Evolutionary conservation across 2,113 vertebrate genomes (phyloP).

Genomic region (Toxostoma redivivum): DNA sequence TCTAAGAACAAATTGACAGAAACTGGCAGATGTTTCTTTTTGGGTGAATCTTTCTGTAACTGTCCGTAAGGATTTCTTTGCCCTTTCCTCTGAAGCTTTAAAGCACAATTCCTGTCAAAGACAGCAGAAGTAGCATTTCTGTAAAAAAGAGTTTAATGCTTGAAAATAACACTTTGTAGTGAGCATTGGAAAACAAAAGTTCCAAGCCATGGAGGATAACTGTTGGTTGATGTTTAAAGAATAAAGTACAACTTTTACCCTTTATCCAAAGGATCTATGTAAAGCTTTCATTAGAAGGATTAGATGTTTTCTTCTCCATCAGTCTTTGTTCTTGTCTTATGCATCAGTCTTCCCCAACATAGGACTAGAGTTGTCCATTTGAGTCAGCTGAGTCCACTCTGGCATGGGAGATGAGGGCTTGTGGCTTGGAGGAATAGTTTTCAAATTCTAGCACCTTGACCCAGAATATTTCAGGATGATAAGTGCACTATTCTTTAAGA

Average conservation of each 20-base stretch:
- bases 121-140: neutral
- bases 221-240: neutral
- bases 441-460: neutral
- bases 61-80: slow-evolving; percentile 2
- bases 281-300: neutral
- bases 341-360: neutral
- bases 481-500: neutral
- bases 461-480: neutral
- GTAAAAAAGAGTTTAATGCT: neutral
- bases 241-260: neutral
- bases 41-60: neutral
- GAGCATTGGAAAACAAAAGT: neutral
- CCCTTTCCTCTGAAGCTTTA: neutral
- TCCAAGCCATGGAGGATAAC: neutral
- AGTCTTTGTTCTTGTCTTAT: neutral
- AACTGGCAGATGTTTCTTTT: neutral
- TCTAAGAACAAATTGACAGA: neutral
- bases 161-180: neutral
- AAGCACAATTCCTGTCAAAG: neutral
- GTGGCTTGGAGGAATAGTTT: neutral
- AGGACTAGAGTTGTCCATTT: neutral
- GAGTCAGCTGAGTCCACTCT: neutral
- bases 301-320: neutral
- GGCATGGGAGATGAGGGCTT: accelerated
- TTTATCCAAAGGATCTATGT: neutral